phyloP scores from a whole-genome alignment of 1,140 invertebrate genomes.

The Drosophila fuyamai region DNA sequence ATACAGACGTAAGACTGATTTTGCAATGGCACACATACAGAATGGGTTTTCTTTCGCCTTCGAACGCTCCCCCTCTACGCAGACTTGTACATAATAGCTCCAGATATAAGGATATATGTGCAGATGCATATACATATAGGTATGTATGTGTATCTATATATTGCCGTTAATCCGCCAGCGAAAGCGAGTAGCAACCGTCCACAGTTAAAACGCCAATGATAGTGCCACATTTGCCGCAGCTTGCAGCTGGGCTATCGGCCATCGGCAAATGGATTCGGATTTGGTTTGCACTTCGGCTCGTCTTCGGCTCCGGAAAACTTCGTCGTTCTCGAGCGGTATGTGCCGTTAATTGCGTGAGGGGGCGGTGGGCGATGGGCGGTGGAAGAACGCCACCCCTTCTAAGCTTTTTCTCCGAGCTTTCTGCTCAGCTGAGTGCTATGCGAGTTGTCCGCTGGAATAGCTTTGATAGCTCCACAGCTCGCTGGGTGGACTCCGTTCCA shows the following conservation, averaged over 20 bases:
- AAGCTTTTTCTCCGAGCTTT: slow-evolving; percentile 40
- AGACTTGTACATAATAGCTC: slow-evolving; percentile 60
- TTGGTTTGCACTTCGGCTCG: slow-evolving; percentile 23
- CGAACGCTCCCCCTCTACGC: slow-evolving; percentile 55
- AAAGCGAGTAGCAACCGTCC: slow-evolving; percentile 83
- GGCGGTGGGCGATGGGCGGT: not conserved
- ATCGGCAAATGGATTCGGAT: slow-evolving; percentile 3
- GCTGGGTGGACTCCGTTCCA: not conserved
- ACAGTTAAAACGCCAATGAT: slow-evolving; percentile 85
- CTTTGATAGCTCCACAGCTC: too few relatives aligned
- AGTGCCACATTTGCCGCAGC: slow-evolving; percentile 59
- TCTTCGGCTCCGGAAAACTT: not conserved
- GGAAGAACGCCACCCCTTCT: slow-evolving; percentile 13
- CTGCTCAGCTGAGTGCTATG: slow-evolving; percentile 57
- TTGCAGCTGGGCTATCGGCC: slow-evolving; percentile 52
- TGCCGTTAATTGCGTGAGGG: slow-evolving; percentile 7
- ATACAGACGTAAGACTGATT: slow-evolving; percentile 2
- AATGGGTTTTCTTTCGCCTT: slow-evolving; percentile 52
- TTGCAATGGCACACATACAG: slow-evolving; percentile 63
- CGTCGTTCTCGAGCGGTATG: not conserved
- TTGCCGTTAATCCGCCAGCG: slow-evolving; percentile 80
- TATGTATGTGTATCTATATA: slow-evolving; percentile 54
- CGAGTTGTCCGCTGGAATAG: slow-evolving; percentile 40
- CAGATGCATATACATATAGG: slow-evolving; percentile 49
- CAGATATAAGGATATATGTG: slow-evolving; percentile 49